Base-by-base conservation (phyloP, 2,888 invertebrate genomes). In the Germaria angustata region DNA sequence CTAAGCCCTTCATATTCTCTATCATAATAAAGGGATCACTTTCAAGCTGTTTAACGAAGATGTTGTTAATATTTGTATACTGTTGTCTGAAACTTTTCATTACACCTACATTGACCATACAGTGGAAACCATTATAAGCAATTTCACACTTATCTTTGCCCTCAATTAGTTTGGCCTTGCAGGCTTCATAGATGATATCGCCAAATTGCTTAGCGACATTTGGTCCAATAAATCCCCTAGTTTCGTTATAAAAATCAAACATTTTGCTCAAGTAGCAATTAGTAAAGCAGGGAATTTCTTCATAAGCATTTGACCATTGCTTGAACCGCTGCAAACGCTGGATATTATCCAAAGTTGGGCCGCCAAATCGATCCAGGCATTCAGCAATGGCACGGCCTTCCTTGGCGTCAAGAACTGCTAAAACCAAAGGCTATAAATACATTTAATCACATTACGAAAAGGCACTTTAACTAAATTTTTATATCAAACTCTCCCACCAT, bases 201-300 rank as follows among this genome's bases (percentile, higher is more conserved):
- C 90, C 89, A 32, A 90, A 89, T n/a, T 82, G 79, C 24, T 71
- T 61, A 9, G 80, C 84, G 4, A 88, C 85, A 9, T 86, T 86
- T 2, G 53, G 68, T 24, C 82, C 81, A 17, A 85, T 73, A 73
- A 90, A 89, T 8, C 90, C 90, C 1, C 68, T 51, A 15, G 73
- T 39, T 0, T 85, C 85, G 32, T 86, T 75, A 65, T 88, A 90
- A 44, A 90, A 86, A 46, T 87, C 85, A 46, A 87, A 89, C 89
- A 87, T 86, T 32, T 87, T 87, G 3, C 39, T 81, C 0, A 90
- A 80, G 78, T 89, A 89, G 57, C 90, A 89, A 17, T 86, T 86
- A 0, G 89, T 88, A 46, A 90, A 89, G 63, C 89, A 89, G 20
- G 89, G 89, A 51, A 89, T 85, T 73, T 89, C 89, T 81, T 89